These are phyloP conservation scores for Tubiluchus corallicola DNA, from an alignment of 2,888 invertebrate genomes.

Conservation along the genomic window DNA sequence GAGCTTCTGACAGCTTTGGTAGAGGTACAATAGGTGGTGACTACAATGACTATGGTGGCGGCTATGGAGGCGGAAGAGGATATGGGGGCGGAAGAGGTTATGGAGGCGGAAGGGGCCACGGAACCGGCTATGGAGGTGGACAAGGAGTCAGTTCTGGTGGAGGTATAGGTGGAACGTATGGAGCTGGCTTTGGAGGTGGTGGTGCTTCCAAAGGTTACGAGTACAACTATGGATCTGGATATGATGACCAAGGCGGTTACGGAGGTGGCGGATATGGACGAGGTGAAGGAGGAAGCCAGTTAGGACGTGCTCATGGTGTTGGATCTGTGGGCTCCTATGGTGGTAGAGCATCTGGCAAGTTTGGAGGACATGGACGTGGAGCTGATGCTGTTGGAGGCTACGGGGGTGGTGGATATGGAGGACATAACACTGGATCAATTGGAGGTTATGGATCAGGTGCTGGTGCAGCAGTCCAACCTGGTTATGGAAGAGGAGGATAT, in stretches of 20 bases:
- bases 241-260: background rate
- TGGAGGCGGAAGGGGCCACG: background rate
- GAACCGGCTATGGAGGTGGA: background rate
- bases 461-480: background rate
- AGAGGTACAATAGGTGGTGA: background rate
- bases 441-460: no score
- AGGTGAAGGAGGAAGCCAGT: no score
- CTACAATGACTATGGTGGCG: background rate
- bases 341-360: no score
- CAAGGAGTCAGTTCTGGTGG: background rate
- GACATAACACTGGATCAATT: no score
- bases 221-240: no score
- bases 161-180: background rate
- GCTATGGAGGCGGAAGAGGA: background rate
- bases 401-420: background rate
- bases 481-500: background rate
- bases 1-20: background rate
- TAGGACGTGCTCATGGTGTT: no score
- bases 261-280: slow-evolving; percentile 1
- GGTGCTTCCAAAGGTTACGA: no score
- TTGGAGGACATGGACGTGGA: background rate
- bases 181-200: no score
- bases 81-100: background rate
- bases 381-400: slow-evolving; percentile 1
- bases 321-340: no score